Evolutionary conservation across 2,113 vertebrate genomes (phyloP), one percentile per base, ranked within the genome.

Genomic region (Brachypteracias leptosomus): DNA sequence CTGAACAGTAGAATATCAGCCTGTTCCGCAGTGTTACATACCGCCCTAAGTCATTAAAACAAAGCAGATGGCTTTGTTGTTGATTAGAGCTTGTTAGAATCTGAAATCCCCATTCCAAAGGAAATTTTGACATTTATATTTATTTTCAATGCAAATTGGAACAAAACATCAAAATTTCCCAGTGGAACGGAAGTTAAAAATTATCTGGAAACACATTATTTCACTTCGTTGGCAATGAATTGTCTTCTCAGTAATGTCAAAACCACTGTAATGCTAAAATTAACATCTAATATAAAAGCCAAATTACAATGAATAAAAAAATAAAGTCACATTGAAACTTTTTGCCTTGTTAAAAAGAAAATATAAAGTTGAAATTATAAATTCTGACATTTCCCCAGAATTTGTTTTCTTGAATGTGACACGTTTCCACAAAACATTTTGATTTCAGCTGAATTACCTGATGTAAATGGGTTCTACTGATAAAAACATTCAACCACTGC

Each of bases 11-110:
- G 85, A 93, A 36, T 74, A 92, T 75, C 58, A 57, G 52, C 68
- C 93, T 68, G 42, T 75, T 88, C 76, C 75, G 55, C 79, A 81
- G 72, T 3, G 3, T 38, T 90, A 52, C 75, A 52, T 33, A 54
- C 36, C 86, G 79, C 83, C 85, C 85, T 51, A 90, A 93, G 72
- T 92, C 88, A 84, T 90, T 96, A 87, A 93, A 78, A 65, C 68
- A 84, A 90, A 95, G 70, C 93, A 96, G 95, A 96, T 96, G 95
- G 92, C 65, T 94, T 95, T 87, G 72, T 93, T 96, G 85, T 61
- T 93, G 86, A 90, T 91, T 81, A 92, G 90, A 90, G 47, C 65
- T 94, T 82, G 59, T 94, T 83, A 71, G 59, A 91, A 83, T 84
- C 76, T 67, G 72, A 88, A 95, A 90, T 77, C 88, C 68, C 90